Evolutionary conservation across 2,888 invertebrate species (phyloP).

Genomic region (Parthenolecanium corni): DNA sequence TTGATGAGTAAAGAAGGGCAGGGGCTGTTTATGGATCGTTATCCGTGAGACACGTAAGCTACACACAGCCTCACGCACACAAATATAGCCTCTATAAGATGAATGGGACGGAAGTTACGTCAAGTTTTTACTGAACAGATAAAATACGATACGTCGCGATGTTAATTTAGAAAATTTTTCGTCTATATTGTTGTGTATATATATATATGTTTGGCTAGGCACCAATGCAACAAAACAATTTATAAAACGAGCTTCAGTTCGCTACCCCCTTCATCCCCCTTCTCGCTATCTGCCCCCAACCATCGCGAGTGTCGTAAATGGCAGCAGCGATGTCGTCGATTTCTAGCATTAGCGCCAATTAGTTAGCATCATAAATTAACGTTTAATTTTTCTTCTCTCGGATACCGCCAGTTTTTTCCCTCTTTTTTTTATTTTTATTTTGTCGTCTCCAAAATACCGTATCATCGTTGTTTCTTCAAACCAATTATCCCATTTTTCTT

Average conservation of each 20-base stretch:
- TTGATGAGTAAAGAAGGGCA: no score
- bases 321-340: constrained; percentile 2
- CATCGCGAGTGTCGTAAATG: background rate
- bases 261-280: background rate
- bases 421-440: background rate
- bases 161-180: constrained; percentile 23
- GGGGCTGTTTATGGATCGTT: no score
- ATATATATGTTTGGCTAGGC: constrained; percentile 22
- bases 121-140: constrained; percentile 15
- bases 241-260: constrained; percentile 4
- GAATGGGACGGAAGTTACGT: constrained; percentile 24
- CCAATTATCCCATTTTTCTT: constrained; percentile 12
- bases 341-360: constrained; percentile 24
- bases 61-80: no score
- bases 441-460: constrained; percentile 2
- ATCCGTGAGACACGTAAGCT: no score
- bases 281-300: no score
- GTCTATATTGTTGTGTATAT: no score
- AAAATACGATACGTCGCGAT: constrained; percentile 24
- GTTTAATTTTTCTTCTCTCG: constrained; percentile 15
- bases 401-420: background rate
- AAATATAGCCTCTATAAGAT: constrained; percentile 1
- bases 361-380: constrained; percentile 24
- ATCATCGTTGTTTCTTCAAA: constrained; percentile 11
- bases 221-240: constrained; percentile 26